Base-by-base conservation (phyloP, 2,797 vertebrate species). In the Neostethus bicornis region DNA sequence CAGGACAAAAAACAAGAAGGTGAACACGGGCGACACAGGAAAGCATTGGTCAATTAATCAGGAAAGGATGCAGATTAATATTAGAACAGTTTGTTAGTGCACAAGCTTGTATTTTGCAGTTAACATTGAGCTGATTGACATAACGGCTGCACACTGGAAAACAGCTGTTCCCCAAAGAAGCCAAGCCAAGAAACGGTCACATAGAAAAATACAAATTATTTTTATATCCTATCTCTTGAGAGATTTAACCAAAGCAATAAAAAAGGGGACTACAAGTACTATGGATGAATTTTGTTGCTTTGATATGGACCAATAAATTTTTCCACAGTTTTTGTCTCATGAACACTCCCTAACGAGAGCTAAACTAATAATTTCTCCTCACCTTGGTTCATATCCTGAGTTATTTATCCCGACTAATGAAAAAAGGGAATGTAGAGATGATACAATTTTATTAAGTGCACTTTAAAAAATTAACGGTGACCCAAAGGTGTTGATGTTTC, bases 1-100 rank as follows among this genome's bases (percentile, higher is more conserved):
- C 84, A 90, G 87, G 87, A 83, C 88, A 78, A 90, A 90, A 85
- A 86, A 79, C 81, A 90, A 90, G 77, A 89, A 89, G 92, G 91
- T 92, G 79, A 87, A 89, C 52, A 54, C 42, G 14, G 26, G 76
- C 39, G 50, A 42, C 51, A 57, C 5, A 12, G 25, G 35, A 47
- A 26, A 57, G 19, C 49, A 25, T 51, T 44, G 35, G 48, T 25
- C 60, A 17, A 19, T 34, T 43, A n/a, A n/a, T 42, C 38, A 38
- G 63, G 48, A 24, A 25, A 14, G 10, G 19, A 47, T 51, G 25
- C 44, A 23, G 50, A 57, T 13, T 31, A 17, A 51, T 21, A 10
- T 61, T 43, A 17, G 37, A 13, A 9, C 42, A 24, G 23, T 28
- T 38, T 49, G 25, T 59, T 46, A 44, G n/a, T 61, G 37, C 53